These are phyloP conservation scores for Pyrgilauda ruficollis DNA, from an alignment of 2,113 vertebrate genomes.

Conservation along the genomic window DNA sequence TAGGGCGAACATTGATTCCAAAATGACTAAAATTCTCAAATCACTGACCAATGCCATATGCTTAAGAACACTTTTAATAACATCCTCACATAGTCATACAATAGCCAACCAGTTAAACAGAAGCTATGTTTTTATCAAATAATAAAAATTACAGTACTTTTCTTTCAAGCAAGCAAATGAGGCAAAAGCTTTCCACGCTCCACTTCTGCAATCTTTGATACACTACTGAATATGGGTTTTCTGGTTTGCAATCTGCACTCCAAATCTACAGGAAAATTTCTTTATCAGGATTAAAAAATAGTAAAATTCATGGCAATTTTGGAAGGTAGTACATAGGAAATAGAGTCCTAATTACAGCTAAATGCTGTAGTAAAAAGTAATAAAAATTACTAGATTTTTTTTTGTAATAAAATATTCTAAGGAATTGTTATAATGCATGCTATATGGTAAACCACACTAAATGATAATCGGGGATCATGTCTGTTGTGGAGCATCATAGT, in stretches of 20 bases:
- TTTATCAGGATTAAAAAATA: background rate
- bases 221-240: background rate
- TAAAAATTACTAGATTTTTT: background rate
- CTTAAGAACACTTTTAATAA: background rate
- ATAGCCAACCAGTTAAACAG: background rate
- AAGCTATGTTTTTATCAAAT: background rate
- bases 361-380: background rate
- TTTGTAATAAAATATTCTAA: background rate
- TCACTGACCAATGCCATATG: background rate
- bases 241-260: background rate
- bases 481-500: background rate
- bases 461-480: background rate
- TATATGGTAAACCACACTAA: background rate
- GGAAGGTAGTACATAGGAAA: background rate
- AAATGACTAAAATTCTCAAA: background rate
- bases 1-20: background rate
- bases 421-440: background rate
- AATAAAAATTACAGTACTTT: background rate
- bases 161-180: background rate
- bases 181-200: background rate
- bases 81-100: background rate
- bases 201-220: background rate
- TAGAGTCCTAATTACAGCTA: background rate
- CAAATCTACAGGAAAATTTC: background rate
- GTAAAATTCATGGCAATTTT: background rate